These are phyloP conservation scores for Gobionotothen gibberifrons DNA, from an alignment of 2,797 vertebrate species.

Conservation along the genomic window DNA sequence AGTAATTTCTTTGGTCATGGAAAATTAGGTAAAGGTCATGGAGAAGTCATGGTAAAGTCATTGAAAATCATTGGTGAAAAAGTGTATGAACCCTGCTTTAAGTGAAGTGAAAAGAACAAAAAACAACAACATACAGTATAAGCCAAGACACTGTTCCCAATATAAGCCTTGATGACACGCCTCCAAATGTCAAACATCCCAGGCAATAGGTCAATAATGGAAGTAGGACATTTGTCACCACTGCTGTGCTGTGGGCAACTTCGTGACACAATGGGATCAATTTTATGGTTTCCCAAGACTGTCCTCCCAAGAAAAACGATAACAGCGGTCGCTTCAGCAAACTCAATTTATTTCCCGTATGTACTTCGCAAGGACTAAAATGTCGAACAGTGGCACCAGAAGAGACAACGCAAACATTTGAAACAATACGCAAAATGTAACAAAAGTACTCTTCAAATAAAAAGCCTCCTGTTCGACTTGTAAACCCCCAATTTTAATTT, in stretches of 20 bases:
- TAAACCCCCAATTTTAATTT: too few relatives aligned
- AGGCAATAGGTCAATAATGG: slow-evolving; percentile 15
- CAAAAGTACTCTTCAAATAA: neutral
- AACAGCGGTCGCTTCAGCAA: neutral
- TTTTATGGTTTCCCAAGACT: neutral
- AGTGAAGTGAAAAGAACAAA: neutral
- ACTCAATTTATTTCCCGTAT: neutral
- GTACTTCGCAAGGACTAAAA: neutral
- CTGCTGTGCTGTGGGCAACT: slow-evolving; percentile 9
- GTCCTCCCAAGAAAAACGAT: neutral
- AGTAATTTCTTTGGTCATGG: too few relatives aligned
- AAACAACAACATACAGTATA: too few relatives aligned
- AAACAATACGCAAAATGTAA: too few relatives aligned
- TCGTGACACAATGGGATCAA: neutral
- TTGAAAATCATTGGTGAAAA: too few relatives aligned
- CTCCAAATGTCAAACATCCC: neutral
- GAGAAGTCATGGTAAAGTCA: too few relatives aligned
- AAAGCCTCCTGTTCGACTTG: neutral
- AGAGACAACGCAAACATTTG: too few relatives aligned
- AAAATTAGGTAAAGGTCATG: too few relatives aligned
- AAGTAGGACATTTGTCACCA: neutral
- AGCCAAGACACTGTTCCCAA: neutral
- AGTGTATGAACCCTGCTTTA: too few relatives aligned
- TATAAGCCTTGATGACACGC: neutral
- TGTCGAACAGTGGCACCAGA: too few relatives aligned